Base-by-base conservation (phyloP, 2,113 vertebrate species). In the Channa maculata region DNA sequence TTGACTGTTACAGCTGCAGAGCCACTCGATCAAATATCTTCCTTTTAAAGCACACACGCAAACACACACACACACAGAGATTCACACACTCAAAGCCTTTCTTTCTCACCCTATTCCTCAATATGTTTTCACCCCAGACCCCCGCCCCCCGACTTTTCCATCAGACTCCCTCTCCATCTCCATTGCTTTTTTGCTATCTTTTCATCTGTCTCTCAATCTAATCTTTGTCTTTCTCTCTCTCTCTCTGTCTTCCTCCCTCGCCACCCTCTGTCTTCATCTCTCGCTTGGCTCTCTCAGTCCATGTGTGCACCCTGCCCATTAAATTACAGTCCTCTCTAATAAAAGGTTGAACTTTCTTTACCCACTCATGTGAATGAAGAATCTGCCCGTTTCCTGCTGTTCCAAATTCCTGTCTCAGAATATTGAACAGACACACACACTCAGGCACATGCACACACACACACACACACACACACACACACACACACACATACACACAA, bases 241-340 rank as follows among this genome's bases (percentile, higher is more conserved):
- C 53, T n/a, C 14, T 58, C 41, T 33, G 48, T 52, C 39, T 13
- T 51, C 15, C 48, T 34, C 77, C 60, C 60, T 70, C 61, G 1
- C 61, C 82, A 63, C 79, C 82, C 77, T 85, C 86, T 62, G 79
- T 86, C 86, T 89, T 43, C 83, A 58, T 88, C 87, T 85, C 76
- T 76, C 36, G 8, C 75, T 70, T 80, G 85, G 38, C 61, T 86
- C 85, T 89, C 74, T 80, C 60, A 50, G 86, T 48, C 82, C 82
- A 86, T 90, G 80, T 93, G 94, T 92, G 91, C 83, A 93, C 91
- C 92, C 94, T 93, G 92, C 95, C 95, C 93, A 92, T 95, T 95
- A 96, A 95, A 96, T 95, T 93, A 94, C 93, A 96, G 95, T 90
- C 93, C 89, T 93, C 92, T 91, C 93, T 94, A 94, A 95, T 94